A percentile compares a stretch with the other conserved stretches of the same genome.
These are phyloP conservation scores for Leptothorax acervorum DNA, from an alignment of 2,888 invertebrate genomes.

Conservation along the genomic window DNA sequence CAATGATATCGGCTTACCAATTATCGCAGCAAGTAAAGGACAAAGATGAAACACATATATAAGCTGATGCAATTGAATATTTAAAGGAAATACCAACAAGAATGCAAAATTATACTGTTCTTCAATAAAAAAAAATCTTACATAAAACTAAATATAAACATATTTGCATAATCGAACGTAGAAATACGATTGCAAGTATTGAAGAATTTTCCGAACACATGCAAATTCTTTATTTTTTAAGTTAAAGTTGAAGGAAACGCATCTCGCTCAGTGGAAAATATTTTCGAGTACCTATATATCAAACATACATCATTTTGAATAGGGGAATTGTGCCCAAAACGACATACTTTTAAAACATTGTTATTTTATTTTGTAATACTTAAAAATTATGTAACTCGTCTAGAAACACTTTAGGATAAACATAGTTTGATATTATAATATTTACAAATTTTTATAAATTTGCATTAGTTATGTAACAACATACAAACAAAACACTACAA, in stretches of 20 bases:
- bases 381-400: no score
- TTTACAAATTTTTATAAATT: no score
- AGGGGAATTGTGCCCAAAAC: no score
- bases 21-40: neutral
- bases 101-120: neutral
- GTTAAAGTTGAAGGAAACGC: neutral
- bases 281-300: neutral
- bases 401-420: no score
- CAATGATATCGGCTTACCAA: conserved; percentile 20
- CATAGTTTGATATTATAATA: no score
- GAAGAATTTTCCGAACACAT: neutral
- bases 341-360: no score
- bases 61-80: neutral
- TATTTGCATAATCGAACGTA: neutral
- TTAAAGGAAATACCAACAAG: neutral
- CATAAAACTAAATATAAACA: neutral
- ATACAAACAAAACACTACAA: no score
- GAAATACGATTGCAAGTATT: neutral
- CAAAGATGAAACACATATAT: neutral
- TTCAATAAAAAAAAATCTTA: neutral
- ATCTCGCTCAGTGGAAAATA: neutral
- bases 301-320: neutral
- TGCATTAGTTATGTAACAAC: no score
- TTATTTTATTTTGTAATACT: no score
- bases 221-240: neutral